These are phyloP conservation scores for Phymastichus coffea DNA, from an alignment of 1,140 invertebrate species.

Conservation along the genomic window DNA sequence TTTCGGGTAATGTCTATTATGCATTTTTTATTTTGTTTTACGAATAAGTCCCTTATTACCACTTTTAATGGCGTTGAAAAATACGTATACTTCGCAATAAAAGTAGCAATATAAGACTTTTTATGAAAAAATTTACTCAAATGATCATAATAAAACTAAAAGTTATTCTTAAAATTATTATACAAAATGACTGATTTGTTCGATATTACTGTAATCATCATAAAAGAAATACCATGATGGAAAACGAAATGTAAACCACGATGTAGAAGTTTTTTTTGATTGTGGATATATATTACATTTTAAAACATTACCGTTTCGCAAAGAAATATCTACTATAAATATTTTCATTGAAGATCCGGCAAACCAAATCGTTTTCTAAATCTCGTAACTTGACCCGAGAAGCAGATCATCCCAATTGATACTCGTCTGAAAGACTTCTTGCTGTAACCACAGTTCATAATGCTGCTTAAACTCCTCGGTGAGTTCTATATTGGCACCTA, in stretches of 20 bases:
- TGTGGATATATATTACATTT: no score
- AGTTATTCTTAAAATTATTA: no score
- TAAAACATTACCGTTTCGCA: no score
- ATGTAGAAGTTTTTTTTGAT: no score
- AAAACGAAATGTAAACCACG: no score
- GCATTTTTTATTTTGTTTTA: background rate
- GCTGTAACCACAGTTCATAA: slow-evolving; percentile 94
- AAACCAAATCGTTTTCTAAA: no score
- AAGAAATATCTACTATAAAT: no score
- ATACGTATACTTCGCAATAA: slow-evolving; percentile 1
- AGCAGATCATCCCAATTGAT: slow-evolving; percentile 75
- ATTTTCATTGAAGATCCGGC: no score
- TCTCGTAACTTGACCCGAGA: slow-evolving; percentile 35
- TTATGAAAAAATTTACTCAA: background rate
- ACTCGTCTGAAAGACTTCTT: slow-evolving; percentile 90
- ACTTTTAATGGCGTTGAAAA: background rate
- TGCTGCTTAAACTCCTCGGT: slow-evolving; percentile 95
- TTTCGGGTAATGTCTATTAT: background rate
- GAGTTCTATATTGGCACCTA: slow-evolving; percentile 77
- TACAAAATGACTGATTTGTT: no score
- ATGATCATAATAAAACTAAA: no score
- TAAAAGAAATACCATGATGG: no score
- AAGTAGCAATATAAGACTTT: background rate
- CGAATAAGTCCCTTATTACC: background rate
- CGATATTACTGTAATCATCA: no score